A percentile compares a stretch with the other conserved stretches of the same genome.
Evolutionary conservation across 2,797 vertebrate genomes (phyloP).

Genomic region (Euthynnus affinis): DNA sequence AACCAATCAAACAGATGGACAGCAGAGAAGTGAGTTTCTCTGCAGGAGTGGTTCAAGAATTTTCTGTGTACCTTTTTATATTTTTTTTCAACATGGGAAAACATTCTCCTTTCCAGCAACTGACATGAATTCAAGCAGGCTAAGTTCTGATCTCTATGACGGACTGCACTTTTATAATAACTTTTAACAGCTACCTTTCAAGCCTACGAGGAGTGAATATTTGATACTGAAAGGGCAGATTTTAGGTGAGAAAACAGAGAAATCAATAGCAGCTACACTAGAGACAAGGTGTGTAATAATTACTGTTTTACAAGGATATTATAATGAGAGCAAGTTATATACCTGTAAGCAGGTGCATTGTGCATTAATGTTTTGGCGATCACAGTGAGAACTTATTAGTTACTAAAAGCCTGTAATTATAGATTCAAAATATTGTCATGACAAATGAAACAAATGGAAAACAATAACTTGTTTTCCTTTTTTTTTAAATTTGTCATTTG

Average conservation of each 20-base stretch:
- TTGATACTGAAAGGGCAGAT: conserved; percentile 34
- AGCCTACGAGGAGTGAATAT: conserved; percentile 1
- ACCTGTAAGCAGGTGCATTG: conserved; percentile 35
- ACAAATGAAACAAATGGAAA: no score
- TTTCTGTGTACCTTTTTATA: background rate
- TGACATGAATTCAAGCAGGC: conserved; percentile 12
- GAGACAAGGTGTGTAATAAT: conserved; percentile 28
- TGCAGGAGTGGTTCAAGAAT: conserved; percentile 12
- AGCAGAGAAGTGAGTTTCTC: background rate
- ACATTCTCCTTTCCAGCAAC: background rate
- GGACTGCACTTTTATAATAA: background rate
- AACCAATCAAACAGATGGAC: conserved; percentile 2
- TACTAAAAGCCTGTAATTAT: conserved; percentile 21
- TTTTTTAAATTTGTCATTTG: conserved; percentile 12
- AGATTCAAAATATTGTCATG: background rate
- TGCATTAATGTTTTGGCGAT: conserved; percentile 30
- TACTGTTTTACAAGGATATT: conserved; percentile 48
- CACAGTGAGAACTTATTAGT: conserved; percentile 38
- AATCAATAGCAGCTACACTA: conserved; percentile 37
- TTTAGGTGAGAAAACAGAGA: conserved; percentile 36
- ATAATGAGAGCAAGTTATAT: conserved; percentile 43
- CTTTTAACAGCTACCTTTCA: conserved; percentile 18
- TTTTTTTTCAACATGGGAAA: conserved; percentile 12
- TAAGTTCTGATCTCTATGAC: conserved; percentile 17
- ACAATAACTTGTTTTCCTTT: no score